Conservation (phyloP, 2,888 invertebrate species). For the Corythucha ciliata region DNA sequence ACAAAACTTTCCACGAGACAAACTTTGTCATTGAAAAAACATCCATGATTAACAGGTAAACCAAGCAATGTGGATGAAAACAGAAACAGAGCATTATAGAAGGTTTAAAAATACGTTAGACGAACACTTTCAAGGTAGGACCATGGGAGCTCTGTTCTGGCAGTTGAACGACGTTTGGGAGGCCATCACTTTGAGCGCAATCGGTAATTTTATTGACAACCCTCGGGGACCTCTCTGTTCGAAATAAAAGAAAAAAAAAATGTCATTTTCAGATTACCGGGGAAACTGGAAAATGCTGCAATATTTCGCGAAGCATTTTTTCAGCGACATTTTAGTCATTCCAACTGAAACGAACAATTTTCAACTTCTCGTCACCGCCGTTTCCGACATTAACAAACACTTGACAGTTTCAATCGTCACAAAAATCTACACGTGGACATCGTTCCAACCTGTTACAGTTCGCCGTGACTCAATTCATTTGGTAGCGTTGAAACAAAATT, state of each 20-base stretch:
- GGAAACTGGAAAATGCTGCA: slow-evolving; percentile 83
- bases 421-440: slow-evolving; percentile 18
- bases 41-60: slow-evolving; percentile 44
- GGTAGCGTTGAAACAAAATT: no score
- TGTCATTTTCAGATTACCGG: slow-evolving; percentile 55
- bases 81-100: slow-evolving; percentile 75
- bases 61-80: slow-evolving; percentile 81
- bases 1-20: no score
- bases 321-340: slow-evolving; percentile 61
- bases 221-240: no score
- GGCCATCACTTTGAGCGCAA: slow-evolving; percentile 90
- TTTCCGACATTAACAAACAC: no score
- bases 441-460: slow-evolving; percentile 26
- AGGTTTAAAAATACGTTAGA: slow-evolving; percentile 47
- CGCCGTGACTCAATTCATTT: no score
- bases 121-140: slow-evolving; percentile 53
- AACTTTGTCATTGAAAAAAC: no score
- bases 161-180: slow-evolving; percentile 97
- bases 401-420: slow-evolving; percentile 11
- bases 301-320: slow-evolving; percentile 77
- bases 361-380: no score
- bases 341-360: slow-evolving; percentile 36
- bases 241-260: no score
- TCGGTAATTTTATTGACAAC: slow-evolving; percentile 48
- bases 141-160: slow-evolving; percentile 98